Conservation (phyloP, 2,888 invertebrate genomes). For the Sarcophaga carnaria region DNA sequence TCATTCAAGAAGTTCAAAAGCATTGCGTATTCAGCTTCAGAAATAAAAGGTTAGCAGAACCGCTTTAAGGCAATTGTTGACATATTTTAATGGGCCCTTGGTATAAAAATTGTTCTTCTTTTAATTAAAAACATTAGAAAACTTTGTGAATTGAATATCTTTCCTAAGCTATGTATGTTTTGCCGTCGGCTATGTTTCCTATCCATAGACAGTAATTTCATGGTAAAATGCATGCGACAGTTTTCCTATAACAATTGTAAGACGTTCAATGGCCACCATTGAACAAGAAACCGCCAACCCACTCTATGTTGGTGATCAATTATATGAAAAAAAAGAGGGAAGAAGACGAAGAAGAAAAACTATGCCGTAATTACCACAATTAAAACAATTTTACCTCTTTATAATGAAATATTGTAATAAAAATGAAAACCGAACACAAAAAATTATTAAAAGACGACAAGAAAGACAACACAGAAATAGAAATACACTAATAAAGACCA, state of each 20-base stretch:
- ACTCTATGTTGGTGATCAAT: slow-evolving; percentile 45
- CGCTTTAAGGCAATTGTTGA: too few species aligned
- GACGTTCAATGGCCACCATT: slow-evolving; percentile 55
- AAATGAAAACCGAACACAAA: slow-evolving; percentile 12
- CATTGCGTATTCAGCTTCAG: too few species aligned
- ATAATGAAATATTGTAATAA: slow-evolving; percentile 15
- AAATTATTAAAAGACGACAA: not conserved
- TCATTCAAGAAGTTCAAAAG: too few species aligned
- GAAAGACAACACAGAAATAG: not conserved
- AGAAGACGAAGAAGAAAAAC: slow-evolving; percentile 23
- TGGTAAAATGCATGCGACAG: slow-evolving; percentile 7
- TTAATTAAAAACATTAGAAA: too few species aligned
- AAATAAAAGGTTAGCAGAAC: too few species aligned
- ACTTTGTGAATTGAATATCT: too few species aligned
- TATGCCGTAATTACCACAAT: slow-evolving; percentile 66
- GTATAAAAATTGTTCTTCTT: too few species aligned
- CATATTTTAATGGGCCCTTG: too few species aligned
- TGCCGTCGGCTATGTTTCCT: not conserved
- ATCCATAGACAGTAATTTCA: not conserved
- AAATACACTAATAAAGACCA: slow-evolving; percentile 4
- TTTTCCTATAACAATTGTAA: slow-evolving; percentile 37
- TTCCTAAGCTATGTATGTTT: too few species aligned
- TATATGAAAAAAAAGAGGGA: slow-evolving; percentile 31
- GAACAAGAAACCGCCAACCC: slow-evolving; percentile 30
- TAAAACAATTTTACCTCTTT: slow-evolving; percentile 66